Conservation (phyloP, 2,888 invertebrate genomes). For the Teleogryllus oceanicus region DNA sequence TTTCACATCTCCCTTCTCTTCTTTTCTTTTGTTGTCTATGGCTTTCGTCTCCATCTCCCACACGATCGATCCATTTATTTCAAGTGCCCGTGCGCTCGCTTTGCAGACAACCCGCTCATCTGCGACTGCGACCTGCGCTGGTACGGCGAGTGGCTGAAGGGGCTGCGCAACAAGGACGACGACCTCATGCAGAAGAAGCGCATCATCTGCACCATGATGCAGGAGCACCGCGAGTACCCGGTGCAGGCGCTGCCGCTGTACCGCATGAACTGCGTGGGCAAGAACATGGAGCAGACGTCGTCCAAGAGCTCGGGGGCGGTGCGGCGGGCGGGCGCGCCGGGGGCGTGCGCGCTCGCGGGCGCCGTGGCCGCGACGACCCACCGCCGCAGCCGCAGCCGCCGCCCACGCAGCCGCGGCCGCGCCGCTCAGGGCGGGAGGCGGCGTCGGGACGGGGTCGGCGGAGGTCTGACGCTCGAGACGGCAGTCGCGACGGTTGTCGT, state of each 20-base stretch:
- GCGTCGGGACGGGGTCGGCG: background rate
- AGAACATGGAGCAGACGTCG: conserved; percentile 40
- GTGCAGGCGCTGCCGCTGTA: conserved; percentile 77
- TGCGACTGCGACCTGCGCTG: conserved; percentile 86
- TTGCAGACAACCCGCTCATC: conserved; percentile 78
- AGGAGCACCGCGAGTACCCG: conserved; percentile 77
- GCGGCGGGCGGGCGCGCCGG: background rate
- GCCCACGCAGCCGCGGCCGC: background rate
- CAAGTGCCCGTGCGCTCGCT: background rate
- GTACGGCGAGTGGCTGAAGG: conserved; percentile 79
- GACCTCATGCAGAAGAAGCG: conserved; percentile 86
- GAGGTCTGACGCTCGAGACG: background rate
- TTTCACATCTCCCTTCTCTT: no score
- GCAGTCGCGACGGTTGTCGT: background rate
- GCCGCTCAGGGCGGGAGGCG: background rate
- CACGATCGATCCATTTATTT: no score
- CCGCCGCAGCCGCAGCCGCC: background rate
- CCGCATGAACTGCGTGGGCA: conserved; percentile 75
- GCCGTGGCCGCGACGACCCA: conserved; percentile 18
- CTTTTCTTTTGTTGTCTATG: no score
- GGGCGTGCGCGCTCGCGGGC: background rate
- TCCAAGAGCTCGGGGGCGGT: conserved; percentile 24
- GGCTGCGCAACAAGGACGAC: conserved; percentile 75
- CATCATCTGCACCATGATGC: conserved; percentile 74
- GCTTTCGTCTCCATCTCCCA: no score